A percentile compares a stretch with the other conserved stretches of the same genome.
Evolutionary conservation across 2,113 vertebrate genomes (phyloP).

Genomic region (Perca fluviatilis): DNA sequence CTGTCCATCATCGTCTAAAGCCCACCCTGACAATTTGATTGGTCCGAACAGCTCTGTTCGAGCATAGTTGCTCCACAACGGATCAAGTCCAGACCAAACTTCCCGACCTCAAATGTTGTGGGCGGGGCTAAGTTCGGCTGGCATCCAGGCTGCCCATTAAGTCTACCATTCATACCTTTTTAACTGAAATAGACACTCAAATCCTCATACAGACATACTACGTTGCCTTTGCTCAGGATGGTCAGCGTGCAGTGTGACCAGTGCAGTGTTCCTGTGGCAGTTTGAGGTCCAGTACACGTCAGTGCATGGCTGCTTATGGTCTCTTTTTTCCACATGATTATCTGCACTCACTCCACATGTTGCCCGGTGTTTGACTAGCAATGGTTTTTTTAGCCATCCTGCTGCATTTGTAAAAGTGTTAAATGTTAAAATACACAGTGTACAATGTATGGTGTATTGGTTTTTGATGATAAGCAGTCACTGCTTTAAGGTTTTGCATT

Average conservation of each 20-base stretch:
- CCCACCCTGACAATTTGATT: too few species aligned
- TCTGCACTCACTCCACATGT: slow-evolving; percentile 9
- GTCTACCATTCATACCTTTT: not conserved
- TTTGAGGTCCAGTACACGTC: slow-evolving; percentile 4
- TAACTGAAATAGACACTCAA: not conserved
- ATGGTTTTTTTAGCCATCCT: not conserved
- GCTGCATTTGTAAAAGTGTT: not conserved
- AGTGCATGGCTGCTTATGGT: slow-evolving; percentile 40
- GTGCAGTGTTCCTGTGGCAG: slow-evolving; percentile 12
- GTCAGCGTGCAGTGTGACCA: slow-evolving; percentile 14
- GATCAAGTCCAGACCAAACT: too few species aligned
- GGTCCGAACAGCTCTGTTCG: too few species aligned
- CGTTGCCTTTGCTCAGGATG: not conserved
- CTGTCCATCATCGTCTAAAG: too few species aligned
- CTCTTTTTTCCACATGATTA: slow-evolving; percentile 40
- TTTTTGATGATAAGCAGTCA: slow-evolving; percentile 9
- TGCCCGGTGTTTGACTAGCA: slow-evolving; percentile 2
- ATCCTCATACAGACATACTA: not conserved
- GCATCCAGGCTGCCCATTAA: not conserved
- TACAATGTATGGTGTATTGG: not conserved
- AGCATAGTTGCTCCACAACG: too few species aligned
- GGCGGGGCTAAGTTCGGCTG: too few species aligned
- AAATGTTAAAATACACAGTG: not conserved
- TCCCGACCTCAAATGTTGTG: too few species aligned
- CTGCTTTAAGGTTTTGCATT: slow-evolving; percentile 6